Evolutionary conservation across 2,888 invertebrate genomes (phyloP).

Genomic region (Agrochola macilenta): DNA sequence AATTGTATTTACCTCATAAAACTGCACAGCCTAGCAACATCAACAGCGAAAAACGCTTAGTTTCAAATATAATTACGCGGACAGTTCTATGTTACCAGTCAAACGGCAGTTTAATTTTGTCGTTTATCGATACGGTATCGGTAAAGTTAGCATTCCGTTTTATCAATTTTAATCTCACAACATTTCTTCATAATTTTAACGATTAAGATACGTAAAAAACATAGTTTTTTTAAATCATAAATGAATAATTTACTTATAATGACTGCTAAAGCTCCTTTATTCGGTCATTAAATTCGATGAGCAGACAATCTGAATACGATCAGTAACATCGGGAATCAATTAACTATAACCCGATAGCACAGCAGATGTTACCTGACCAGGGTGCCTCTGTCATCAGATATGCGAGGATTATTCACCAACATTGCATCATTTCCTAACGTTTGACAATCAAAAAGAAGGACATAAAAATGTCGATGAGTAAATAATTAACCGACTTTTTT

Average conservation of each 20-base stretch:
- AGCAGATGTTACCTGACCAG: conserved; percentile 68
- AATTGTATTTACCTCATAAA: not conserved
- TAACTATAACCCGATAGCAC: conserved; percentile 67
- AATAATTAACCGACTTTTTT: conserved; percentile 18
- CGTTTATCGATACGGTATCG: not conserved
- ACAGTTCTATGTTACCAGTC: not conserved
- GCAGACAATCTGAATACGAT: conserved; percentile 67
- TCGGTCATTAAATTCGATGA: conserved; percentile 69
- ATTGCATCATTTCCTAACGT: conserved; percentile 1
- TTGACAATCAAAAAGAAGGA: conserved; percentile 26
- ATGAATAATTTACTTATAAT: conserved; percentile 52
- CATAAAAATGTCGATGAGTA: conserved; percentile 37
- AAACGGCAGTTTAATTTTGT: not conserved
- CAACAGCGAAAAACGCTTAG: not conserved
- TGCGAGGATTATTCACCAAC: conserved; percentile 26
- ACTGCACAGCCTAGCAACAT: not conserved
- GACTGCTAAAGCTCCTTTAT: conserved; percentile 64
- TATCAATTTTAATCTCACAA: not conserved
- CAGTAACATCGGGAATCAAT: conserved; percentile 75
- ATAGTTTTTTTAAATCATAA: conserved; percentile 26
- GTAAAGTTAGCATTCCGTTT: conserved; percentile 6
- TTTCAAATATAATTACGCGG: not conserved
- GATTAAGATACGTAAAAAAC: conserved; percentile 19
- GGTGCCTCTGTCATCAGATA: conserved; percentile 49
- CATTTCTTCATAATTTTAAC: conserved; percentile 6